A percentile compares a stretch with the other conserved stretches of the same genome.
Conservation (phyloP, 53 echinoderm and acorn worm genomes). For the Actinopyga echinites region DNA sequence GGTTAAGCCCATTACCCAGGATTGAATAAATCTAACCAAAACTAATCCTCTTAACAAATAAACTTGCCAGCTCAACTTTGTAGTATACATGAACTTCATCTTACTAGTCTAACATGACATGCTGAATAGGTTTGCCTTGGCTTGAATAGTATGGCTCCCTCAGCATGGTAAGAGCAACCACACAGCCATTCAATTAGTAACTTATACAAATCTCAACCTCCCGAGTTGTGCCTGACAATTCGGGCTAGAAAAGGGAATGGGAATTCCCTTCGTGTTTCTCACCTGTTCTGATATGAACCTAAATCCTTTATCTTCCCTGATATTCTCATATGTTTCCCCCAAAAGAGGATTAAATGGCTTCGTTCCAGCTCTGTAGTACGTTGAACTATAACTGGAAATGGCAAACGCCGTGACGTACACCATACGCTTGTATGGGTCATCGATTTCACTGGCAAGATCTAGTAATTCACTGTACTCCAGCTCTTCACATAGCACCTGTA, state of each 20-base stretch:
- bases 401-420: conserved; percentile 92
- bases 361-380: conserved; percentile 87
- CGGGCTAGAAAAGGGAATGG: background rate
- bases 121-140: too few relatives aligned
- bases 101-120: too few relatives aligned
- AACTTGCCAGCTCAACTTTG: too few relatives aligned
- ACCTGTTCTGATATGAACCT: conserved; percentile 93
- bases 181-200: too few relatives aligned
- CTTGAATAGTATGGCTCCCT: too few relatives aligned
- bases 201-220: too few relatives aligned
- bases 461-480: conserved; percentile 97
- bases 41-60: too few relatives aligned
- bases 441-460: conserved; percentile 93
- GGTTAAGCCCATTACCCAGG: too few relatives aligned
- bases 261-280: background rate
- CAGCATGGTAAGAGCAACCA: too few relatives aligned
- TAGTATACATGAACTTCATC: too few relatives aligned
- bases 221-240: too few relatives aligned
- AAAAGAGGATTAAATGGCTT: conserved; percentile 99
- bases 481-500: conserved; percentile 91
- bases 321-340: conserved; percentile 92
- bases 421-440: conserved; percentile 91
- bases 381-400: conserved; percentile 93
- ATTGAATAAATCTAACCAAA: too few relatives aligned
- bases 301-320: conserved; percentile 95